Conservation (phyloP, 2,797 vertebrate genomes). For the Oceanodroma leucorhoa region DNA sequence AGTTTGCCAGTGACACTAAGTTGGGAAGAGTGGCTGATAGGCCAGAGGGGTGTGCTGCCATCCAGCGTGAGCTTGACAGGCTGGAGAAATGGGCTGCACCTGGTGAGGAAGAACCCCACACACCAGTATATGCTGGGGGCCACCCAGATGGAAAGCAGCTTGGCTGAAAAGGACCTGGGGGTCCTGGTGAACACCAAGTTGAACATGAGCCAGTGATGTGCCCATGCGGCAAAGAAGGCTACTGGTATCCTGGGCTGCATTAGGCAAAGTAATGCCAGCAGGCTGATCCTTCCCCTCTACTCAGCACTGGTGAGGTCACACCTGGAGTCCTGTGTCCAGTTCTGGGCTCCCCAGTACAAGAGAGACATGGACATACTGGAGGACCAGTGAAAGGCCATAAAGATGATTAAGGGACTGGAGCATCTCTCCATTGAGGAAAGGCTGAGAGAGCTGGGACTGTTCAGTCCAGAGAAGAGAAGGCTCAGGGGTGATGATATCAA, state of each 20-base stretch:
- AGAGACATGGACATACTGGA: background rate
- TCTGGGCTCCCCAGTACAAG: background rate
- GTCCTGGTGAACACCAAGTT: background rate
- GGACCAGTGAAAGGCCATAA: background rate
- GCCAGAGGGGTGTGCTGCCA: background rate
- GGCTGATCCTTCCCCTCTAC: background rate
- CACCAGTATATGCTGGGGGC: background rate
- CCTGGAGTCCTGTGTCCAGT: background rate
- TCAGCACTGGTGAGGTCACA: background rate
- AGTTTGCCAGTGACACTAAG: background rate
- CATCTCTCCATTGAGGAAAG: background rate
- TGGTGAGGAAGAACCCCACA: background rate
- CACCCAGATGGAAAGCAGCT: no score
- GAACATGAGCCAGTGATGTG: fast-evolving
- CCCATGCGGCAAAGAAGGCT: background rate
- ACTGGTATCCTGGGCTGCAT: background rate
- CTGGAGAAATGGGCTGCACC: background rate
- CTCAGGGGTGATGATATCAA: background rate
- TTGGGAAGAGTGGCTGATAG: background rate
- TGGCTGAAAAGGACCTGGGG: no score
- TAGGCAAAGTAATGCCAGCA: background rate
- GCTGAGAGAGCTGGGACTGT: background rate
- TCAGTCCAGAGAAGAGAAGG: background rate
- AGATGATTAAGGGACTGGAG: background rate
- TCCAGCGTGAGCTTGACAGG: background rate